Conservation (phyloP, 2,888 invertebrate genomes). For the Cacoxenus indagator region DNA sequence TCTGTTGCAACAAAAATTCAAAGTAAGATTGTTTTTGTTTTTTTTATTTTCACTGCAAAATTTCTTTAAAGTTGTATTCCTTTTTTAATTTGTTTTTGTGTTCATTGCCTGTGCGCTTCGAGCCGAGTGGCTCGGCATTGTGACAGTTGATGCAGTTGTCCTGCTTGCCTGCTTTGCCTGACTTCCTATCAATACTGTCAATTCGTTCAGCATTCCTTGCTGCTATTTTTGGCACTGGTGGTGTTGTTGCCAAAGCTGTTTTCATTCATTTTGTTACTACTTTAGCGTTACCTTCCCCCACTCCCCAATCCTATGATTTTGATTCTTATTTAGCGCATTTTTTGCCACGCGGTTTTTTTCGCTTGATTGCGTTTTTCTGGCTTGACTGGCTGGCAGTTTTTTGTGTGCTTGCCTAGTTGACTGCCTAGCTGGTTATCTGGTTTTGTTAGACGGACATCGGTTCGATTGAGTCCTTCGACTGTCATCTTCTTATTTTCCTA, state of each 20-base stretch:
- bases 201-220: no score
- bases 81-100: not conserved
- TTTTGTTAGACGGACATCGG: not conserved
- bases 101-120: not conserved
- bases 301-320: not conserved
- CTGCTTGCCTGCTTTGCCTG: not conserved
- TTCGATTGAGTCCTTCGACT: constrained; percentile 3
- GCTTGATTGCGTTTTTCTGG: not conserved
- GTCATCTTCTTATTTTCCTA: not conserved
- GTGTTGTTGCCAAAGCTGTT: no score
- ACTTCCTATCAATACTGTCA: not conserved
- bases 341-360: not conserved
- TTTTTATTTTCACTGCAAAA: constrained; percentile 18
- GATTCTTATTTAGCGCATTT: not conserved
- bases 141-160: not conserved
- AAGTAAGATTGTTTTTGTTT: not conserved
- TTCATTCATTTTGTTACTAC: no score
- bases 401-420: not conserved
- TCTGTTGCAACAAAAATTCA: not conserved
- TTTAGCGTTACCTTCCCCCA: no score
- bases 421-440: not conserved
- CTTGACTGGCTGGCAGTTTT: no score
- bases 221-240: no score
- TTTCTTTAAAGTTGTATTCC: not conserved
- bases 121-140: not conserved